These are phyloP conservation scores for Lota lota DNA, from an alignment of 2,113 vertebrate genomes.

Conservation along the genomic window DNA sequence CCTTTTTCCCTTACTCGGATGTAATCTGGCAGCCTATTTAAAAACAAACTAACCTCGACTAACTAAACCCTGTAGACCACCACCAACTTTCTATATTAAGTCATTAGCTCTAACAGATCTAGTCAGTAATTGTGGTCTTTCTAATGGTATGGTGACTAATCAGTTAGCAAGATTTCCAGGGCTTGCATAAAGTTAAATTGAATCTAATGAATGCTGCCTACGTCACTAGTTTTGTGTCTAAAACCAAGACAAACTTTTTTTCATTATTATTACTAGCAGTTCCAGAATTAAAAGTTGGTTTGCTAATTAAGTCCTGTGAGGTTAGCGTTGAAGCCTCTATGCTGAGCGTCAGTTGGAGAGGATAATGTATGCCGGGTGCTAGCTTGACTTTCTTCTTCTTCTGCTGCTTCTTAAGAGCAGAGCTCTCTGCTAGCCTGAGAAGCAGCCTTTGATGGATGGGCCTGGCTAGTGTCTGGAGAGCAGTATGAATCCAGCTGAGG, in stretches of 20 bases:
- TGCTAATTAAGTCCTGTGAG: slow-evolving; percentile 57
- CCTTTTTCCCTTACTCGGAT: slow-evolving; percentile 37
- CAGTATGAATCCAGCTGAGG: neutral
- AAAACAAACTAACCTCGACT: neutral
- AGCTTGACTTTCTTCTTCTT: neutral
- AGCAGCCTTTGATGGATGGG: neutral
- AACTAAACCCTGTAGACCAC: neutral
- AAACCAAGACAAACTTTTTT: too few relatives aligned
- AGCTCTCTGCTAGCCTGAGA: neutral
- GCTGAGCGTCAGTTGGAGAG: slow-evolving; percentile 24
- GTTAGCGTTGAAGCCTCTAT: slow-evolving; percentile 34
- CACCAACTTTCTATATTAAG: too few relatives aligned
- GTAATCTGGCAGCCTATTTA: too few relatives aligned
- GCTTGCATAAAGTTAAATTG: too few relatives aligned
- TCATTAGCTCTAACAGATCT: too few relatives aligned
- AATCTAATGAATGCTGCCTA: too few relatives aligned
- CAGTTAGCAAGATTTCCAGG: too few relatives aligned
- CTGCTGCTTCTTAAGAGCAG: neutral
- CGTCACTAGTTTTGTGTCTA: too few relatives aligned
- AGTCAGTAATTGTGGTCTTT: too few relatives aligned
- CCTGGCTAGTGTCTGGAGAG: neutral
- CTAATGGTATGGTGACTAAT: too few relatives aligned
- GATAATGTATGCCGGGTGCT: slow-evolving; percentile 7
- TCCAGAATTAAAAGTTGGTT: slow-evolving; percentile 42
- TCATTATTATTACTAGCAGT: neutral